These are phyloP conservation scores for Lypha dubia DNA, from an alignment of 2,888 invertebrate species.

Conservation along the genomic window DNA sequence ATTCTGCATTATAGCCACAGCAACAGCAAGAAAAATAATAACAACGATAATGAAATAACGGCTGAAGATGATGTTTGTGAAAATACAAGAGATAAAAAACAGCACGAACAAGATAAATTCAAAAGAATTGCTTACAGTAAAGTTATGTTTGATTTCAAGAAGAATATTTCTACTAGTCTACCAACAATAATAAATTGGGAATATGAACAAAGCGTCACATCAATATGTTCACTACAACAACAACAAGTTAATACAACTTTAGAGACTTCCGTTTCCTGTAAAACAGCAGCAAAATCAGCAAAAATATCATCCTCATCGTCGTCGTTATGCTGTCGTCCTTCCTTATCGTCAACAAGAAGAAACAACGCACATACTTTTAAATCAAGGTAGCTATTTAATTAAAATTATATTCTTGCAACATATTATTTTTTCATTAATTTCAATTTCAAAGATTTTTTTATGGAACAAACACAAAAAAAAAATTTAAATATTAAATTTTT, in stretches of 20 bases:
- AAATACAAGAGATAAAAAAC: constrained; percentile 27
- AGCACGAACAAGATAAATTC: constrained; percentile 18
- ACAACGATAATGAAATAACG: not conserved
- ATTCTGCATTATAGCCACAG: constrained; percentile 3
- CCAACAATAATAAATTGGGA: constrained; percentile 63
- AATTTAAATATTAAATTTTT: constrained; percentile 53
- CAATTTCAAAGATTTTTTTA: constrained; percentile 31
- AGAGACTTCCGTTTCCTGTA: constrained; percentile 59
- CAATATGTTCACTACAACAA: constrained; percentile 52
- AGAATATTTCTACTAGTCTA: constrained; percentile 54
- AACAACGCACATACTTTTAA: constrained; percentile 12
- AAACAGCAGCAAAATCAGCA: constrained; percentile 36
- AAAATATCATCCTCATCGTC: constrained; percentile 27
- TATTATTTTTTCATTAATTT: constrained; percentile 27
- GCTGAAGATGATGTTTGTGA: constrained; percentile 33
- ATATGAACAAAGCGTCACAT: constrained; percentile 30
- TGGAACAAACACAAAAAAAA: constrained; percentile 23
- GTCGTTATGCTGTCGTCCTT: not conserved
- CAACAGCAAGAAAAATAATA: no score
- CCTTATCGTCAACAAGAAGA: constrained; percentile 23
- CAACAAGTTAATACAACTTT: constrained; percentile 35
- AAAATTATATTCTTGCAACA: constrained; percentile 32
- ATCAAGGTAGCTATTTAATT: constrained; percentile 70
- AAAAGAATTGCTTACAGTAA: constrained; percentile 14
- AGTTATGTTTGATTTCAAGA: constrained; percentile 46